These are phyloP conservation scores for Gastrophysa polygoni DNA, from an alignment of 2,888 invertebrate genomes.

Conservation along the genomic window DNA sequence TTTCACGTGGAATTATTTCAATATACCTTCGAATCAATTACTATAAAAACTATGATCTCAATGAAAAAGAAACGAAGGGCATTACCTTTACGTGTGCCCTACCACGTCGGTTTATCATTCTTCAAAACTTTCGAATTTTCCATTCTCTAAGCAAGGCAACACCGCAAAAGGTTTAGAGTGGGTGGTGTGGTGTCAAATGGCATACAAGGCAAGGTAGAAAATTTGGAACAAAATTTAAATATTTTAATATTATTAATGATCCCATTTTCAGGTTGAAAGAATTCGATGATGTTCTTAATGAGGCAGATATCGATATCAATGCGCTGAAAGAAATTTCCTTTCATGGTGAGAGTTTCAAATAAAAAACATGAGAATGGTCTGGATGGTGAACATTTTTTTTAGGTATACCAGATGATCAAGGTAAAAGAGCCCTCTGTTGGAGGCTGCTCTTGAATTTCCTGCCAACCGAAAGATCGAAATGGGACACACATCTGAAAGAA, in stretches of 20 bases:
- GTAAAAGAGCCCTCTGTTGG: conserved; percentile 85
- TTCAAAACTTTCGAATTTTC: too few relatives aligned
- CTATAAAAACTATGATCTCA: too few relatives aligned
- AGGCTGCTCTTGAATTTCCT: conserved; percentile 86
- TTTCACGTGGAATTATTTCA: too few relatives aligned
- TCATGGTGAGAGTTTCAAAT: conserved; percentile 66
- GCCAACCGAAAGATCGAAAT: conserved; percentile 70
- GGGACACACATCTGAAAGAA: conserved; percentile 71
- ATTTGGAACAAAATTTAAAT: conserved; percentile 14
- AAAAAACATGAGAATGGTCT: too few relatives aligned
- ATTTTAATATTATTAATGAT: conserved; percentile 16
- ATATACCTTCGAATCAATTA: too few relatives aligned
- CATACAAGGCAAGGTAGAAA: conserved; percentile 54
- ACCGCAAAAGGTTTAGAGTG: too few relatives aligned
- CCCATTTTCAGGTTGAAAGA: conserved; percentile 73
- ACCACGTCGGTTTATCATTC: too few relatives aligned
- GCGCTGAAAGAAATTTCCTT: conserved; percentile 75
- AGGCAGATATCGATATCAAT: conserved; percentile 73
- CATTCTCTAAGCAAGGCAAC: too few relatives aligned
- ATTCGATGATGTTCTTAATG: conserved; percentile 74
- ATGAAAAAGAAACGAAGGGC: too few relatives aligned
- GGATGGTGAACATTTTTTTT: conserved; percentile 29
- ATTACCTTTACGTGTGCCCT: too few relatives aligned
- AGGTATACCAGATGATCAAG: conserved; percentile 90
- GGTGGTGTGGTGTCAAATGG: conserved; percentile 49